A percentile compares a stretch with the other conserved stretches of the same genome.
These are phyloP conservation scores for Heteropelma amictum DNA, from an alignment of 2,888 invertebrate genomes.

Conservation along the genomic window DNA sequence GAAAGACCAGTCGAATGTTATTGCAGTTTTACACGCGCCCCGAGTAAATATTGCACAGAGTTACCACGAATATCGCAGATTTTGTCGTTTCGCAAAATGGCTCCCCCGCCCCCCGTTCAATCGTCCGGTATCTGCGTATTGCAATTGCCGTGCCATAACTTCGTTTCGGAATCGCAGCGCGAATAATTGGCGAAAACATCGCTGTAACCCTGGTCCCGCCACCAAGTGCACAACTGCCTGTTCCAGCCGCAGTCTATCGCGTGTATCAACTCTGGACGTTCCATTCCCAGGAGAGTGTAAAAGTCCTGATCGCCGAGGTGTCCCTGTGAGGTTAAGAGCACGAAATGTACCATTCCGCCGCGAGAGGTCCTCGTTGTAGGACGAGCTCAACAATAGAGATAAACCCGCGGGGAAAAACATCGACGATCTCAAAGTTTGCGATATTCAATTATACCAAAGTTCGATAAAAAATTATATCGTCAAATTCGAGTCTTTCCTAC, in stretches of 20 bases:
- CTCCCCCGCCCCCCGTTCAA: no score
- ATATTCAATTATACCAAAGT: no score
- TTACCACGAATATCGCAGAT: no score
- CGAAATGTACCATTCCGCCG: neutral
- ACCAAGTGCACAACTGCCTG: slow-evolving; percentile 89
- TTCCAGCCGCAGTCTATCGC: slow-evolving; percentile 89
- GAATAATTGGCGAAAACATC: slow-evolving; percentile 86
- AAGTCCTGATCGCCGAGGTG: slow-evolving; percentile 92
- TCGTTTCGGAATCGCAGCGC: slow-evolving; percentile 82
- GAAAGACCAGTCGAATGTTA: neutral
- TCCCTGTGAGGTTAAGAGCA: slow-evolving; percentile 76
- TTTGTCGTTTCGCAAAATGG: no score
- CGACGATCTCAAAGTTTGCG: neutral
- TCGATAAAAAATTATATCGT: no score
- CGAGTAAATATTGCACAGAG: slow-evolving; percentile 1
- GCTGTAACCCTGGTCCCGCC: slow-evolving; percentile 86
- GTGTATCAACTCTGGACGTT: slow-evolving; percentile 85
- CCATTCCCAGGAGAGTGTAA: slow-evolving; percentile 85
- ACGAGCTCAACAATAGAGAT: no score
- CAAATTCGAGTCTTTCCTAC: no score
- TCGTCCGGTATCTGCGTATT: slow-evolving; percentile 83
- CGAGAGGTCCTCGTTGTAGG: no score
- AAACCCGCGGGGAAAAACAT: no score
- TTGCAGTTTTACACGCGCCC: neutral
- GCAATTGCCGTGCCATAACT: slow-evolving; percentile 88